Base-by-base conservation (phyloP, 2,797 vertebrate genomes). In the Lagodon rhomboides region DNA sequence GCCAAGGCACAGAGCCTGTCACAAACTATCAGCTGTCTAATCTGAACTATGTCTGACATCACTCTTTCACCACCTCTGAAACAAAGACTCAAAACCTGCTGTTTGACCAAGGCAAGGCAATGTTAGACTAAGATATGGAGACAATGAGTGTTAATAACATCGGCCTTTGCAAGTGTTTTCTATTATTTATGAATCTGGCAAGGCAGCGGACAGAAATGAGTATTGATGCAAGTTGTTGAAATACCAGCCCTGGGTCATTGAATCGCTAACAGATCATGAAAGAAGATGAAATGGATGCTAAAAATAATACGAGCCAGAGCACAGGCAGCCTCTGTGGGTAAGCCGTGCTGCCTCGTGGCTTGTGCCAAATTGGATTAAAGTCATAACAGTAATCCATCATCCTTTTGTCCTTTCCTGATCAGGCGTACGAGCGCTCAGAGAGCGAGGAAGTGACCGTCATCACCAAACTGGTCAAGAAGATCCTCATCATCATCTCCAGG, bases 391-490 rank as follows among this genome's bases (percentile, higher is more conserved):
- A 69, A 86, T 85, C 75, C 41, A 1, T 80, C 7, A 22, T 77
- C 30, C 15, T 77, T 56, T 64, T 82, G 56, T 87, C 38, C 51
- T 75, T 59, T 54, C 25, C 62, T n/a, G 3, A 34, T 68, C 80
- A 99, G 98, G 97, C 97, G 0, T 97, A 97, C 0, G 96, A 98
- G 70, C 96, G 97, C 20, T 98, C 97, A 0, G 97, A 98, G 91
- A 98, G 97, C 0, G 96, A 97, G 79, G 97, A 98, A 75, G 96
- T 98, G 25, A 88, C 94, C 81, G 93, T 97, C 88, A 96, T 98
- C 0, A 95, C 95, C 70, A 97, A 98, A 76, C 87, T 98, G 49
- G 97, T 97, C 59, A 96, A 96, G 91, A 98, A 97, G 88, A 92
- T 98, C 66, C 94, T 98, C 68, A 96, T 98, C 87, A 95, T 98